Evolutionary conservation across 2,888 invertebrate genomes (phyloP).

Genomic region (Drymonia ruficornis): DNA sequence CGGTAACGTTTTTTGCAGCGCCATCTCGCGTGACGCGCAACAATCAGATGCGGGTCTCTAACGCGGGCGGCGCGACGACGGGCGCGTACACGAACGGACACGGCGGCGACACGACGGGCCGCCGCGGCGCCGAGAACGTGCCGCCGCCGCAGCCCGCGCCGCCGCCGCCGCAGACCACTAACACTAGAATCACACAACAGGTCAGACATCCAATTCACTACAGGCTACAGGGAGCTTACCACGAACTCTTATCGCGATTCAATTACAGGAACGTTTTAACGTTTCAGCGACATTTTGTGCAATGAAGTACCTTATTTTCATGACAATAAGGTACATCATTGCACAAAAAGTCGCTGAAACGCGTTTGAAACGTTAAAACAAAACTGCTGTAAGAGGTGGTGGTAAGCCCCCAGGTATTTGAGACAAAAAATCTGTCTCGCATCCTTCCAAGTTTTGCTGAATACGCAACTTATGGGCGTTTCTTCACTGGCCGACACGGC

Average conservation of each 20-base stretch:
- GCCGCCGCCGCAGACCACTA: slow-evolving; percentile 63
- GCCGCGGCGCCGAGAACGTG: slow-evolving; percentile 86
- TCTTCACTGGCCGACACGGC: no score
- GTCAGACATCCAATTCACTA: slow-evolving; percentile 50
- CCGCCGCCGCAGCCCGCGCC: slow-evolving; percentile 80
- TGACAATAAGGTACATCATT: no score
- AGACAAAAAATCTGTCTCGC: no score
- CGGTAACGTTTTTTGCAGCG: slow-evolving; percentile 51
- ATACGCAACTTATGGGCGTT: no score
- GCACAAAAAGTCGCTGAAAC: no score
- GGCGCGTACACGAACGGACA: slow-evolving; percentile 73
- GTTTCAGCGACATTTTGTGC: no score
- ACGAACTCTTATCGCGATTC: no score
- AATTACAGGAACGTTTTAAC: background rate
- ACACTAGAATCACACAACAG: slow-evolving; percentile 76
- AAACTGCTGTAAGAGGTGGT: no score
- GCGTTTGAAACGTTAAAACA: no score
- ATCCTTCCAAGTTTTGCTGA: background rate
- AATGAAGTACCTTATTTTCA: no score
- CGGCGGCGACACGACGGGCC: slow-evolving; percentile 45
- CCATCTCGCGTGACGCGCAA: slow-evolving; percentile 78
- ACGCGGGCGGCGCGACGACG: slow-evolving; percentile 80
- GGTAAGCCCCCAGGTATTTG: no score
- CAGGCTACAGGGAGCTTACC: background rate
- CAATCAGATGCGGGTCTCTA: slow-evolving; percentile 83